Conservation (phyloP, 2,888 invertebrate genomes). For the Allophyes oxyacanthae region DNA sequence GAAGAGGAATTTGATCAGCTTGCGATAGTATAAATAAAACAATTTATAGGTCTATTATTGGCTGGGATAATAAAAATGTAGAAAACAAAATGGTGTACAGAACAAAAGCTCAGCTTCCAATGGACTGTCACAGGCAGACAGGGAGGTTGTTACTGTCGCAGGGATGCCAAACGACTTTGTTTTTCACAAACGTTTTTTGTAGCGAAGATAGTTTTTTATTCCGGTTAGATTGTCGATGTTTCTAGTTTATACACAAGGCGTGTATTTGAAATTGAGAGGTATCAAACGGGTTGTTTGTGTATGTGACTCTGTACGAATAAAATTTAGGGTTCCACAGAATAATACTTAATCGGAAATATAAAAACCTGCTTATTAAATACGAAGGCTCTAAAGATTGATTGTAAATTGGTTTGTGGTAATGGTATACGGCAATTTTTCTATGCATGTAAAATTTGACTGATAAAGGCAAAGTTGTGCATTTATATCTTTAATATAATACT, state of each 20-base stretch:
- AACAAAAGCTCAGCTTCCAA: constrained; percentile 39
- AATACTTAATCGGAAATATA: too few relatives aligned
- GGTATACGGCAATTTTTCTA: too few relatives aligned
- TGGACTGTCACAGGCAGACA: constrained; percentile 53
- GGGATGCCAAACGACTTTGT: constrained; percentile 51
- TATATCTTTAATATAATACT: too few relatives aligned
- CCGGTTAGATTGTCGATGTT: constrained; percentile 32
- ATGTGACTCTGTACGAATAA: background rate
- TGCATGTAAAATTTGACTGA: too few relatives aligned
- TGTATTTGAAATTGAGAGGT: constrained; percentile 12
- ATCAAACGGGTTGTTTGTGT: constrained; percentile 10
- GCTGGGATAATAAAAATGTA: constrained; percentile 39
- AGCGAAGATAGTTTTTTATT: constrained; percentile 39
- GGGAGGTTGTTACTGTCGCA: constrained; percentile 35
- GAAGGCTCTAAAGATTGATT: too few relatives aligned
- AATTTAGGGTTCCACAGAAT: too few relatives aligned
- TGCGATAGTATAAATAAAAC: constrained; percentile 26
- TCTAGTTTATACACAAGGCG: constrained; percentile 9
- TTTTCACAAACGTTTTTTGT: constrained; percentile 37
- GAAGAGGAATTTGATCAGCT: background rate
- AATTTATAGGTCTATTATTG: constrained; percentile 42
- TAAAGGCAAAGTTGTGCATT: too few relatives aligned
- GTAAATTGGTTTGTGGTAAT: too few relatives aligned
- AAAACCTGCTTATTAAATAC: too few relatives aligned
- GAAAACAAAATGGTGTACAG: constrained; percentile 39